phyloP scores from a whole-genome alignment of 2,797 vertebrate genomes.

The Melanotaenia parkinsoni region DNA sequence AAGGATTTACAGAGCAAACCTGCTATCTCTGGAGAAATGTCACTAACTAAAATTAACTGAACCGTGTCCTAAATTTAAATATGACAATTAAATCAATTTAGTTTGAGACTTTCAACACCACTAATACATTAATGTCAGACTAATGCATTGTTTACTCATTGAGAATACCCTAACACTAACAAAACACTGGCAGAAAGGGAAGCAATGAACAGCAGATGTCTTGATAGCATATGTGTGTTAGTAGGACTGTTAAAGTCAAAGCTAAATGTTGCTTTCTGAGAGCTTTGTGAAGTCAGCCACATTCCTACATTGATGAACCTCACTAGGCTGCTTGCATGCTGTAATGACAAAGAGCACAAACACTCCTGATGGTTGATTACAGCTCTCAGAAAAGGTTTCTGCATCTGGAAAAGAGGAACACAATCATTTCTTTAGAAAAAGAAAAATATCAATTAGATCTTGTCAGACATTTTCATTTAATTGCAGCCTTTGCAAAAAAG shows the following conservation, averaged over 20 bases:
- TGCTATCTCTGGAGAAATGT: neutral
- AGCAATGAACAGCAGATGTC: conserved; percentile 56
- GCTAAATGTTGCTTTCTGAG: conserved; percentile 53
- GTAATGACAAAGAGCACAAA: conserved; percentile 54
- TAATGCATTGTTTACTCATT: neutral
- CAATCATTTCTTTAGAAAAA: conserved; percentile 54
- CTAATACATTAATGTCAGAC: conserved; percentile 20
- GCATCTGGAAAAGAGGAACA: conserved; percentile 69
- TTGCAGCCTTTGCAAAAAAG: conserved; percentile 56
- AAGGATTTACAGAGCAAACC: neutral
- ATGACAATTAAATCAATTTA: neutral
- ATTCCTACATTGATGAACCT: conserved; percentile 70
- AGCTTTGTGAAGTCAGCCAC: conserved; percentile 57
- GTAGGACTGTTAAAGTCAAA: conserved; percentile 49
- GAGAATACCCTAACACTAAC: conserved; percentile 14
- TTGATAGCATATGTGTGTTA: conserved; percentile 51
- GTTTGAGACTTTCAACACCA: neutral
- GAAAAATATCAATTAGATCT: conserved; percentile 66
- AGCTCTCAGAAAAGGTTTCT: conserved; percentile 60
- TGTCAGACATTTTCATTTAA: conserved; percentile 59
- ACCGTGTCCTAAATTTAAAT: neutral
- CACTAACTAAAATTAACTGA: neutral
- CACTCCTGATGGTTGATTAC: conserved; percentile 65
- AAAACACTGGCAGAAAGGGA: conserved; percentile 26
- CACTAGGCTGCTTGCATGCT: conserved; percentile 49